Conservation (phyloP, 2,797 vertebrate species). For the Parauchenoglanis ngamensis region DNA sequence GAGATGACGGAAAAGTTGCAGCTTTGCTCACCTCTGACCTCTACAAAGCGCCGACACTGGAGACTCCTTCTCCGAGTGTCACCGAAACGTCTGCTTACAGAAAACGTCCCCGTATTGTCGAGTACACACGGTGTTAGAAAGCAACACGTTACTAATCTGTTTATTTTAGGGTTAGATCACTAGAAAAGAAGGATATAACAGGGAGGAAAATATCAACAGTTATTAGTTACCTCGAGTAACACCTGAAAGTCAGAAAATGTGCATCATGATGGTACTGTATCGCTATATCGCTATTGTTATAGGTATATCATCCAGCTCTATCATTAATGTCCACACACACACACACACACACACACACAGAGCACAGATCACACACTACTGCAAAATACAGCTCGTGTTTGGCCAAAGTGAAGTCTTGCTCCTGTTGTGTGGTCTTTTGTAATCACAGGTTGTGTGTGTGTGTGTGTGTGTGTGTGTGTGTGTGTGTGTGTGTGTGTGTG, state of each 20-base stretch:
- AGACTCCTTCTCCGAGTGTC: neutral
- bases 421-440: conserved; percentile 3
- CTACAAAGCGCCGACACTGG: neutral
- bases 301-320: neutral
- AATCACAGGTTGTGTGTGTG: neutral
- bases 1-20: neutral
- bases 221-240: neutral
- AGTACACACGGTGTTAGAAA: no score
- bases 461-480: no score
- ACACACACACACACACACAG: conserved; percentile 19
- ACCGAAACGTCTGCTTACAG: no score
- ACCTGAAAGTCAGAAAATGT: neutral
- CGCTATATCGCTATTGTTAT: neutral
- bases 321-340: neutral
- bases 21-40: neutral
- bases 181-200: neutral
- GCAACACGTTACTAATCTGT: no score
- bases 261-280: neutral
- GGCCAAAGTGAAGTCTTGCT: neutral
- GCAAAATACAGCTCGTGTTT: neutral
- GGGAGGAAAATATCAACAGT: no score
- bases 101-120: no score
- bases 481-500: no score
- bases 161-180: no score
- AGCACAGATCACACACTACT: no score